Evolutionary conservation across 2,888 invertebrate genomes (phyloP).

Genomic region (Carpatolechia fugitivella): DNA sequence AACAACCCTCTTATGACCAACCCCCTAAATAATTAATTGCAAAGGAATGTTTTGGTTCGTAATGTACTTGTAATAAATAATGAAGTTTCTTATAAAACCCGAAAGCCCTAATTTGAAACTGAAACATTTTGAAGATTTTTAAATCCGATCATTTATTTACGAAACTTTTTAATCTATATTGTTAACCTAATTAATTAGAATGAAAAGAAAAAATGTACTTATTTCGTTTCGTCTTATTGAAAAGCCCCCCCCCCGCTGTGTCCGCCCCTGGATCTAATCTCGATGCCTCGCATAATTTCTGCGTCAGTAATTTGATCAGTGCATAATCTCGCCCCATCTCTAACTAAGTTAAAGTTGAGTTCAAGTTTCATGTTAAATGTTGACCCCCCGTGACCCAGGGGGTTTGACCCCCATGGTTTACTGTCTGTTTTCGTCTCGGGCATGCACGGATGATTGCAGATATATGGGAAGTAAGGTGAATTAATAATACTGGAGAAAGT

Average conservation of each 20-base stretch:
- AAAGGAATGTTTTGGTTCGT: too few species aligned
- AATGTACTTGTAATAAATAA: too few species aligned
- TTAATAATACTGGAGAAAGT: too few species aligned
- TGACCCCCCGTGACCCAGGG: background rate
- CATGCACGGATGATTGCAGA: background rate
- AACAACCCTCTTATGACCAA: too few species aligned
- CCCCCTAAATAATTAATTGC: too few species aligned
- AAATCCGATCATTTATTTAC: too few species aligned
- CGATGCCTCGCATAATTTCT: constrained; percentile 12
- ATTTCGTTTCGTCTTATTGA: background rate
- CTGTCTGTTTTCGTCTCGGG: background rate
- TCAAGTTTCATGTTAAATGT: constrained; percentile 12
- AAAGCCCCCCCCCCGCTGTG: background rate
- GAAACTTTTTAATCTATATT: too few species aligned
- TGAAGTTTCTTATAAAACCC: too few species aligned
- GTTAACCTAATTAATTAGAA: too few species aligned
- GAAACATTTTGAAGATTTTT: too few species aligned
- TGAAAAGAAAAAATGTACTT: background rate
- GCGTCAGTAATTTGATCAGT: constrained; percentile 27
- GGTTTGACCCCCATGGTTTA: background rate
- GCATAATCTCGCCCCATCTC: constrained; percentile 25
- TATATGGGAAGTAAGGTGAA: constrained; percentile 9
- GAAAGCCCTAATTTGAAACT: too few species aligned
- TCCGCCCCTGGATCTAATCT: constrained; percentile 3
- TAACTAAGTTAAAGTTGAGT: constrained; percentile 22